Evolutionary conservation across 2,888 invertebrate genomes (phyloP).

Genomic region (Heliconius sara): DNA sequence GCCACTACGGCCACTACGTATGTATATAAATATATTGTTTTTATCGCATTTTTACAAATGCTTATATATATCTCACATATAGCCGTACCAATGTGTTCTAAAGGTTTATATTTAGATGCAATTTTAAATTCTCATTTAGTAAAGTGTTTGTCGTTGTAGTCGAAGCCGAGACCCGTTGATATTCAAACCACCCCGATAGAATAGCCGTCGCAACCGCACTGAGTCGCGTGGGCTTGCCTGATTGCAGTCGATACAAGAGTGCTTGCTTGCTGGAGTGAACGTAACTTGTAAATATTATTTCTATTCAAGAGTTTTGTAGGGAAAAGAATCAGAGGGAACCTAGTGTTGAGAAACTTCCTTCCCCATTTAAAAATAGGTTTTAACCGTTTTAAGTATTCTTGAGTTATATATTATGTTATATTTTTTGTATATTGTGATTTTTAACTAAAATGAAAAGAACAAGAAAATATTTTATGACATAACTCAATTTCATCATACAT

Average conservation of each 20-base stretch:
- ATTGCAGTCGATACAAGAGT: slow-evolving; percentile 68
- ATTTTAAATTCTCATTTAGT: slow-evolving; percentile 63
- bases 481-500: too few relatives aligned
- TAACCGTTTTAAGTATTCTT: too few relatives aligned
- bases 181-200: slow-evolving; percentile 73
- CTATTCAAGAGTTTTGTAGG: background rate
- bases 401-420: too few relatives aligned
- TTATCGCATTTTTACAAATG: background rate
- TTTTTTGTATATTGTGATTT: too few relatives aligned
- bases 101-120: slow-evolving; percentile 19
- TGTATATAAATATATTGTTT: too few relatives aligned
- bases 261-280: slow-evolving; percentile 55
- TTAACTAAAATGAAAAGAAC: too few relatives aligned
- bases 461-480: too few relatives aligned
- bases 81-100: background rate
- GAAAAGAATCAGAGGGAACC: background rate
- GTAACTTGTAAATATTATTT: slow-evolving; percentile 36
- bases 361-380: too few relatives aligned
- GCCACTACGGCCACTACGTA: too few relatives aligned
- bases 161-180: slow-evolving; percentile 75
- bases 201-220: slow-evolving; percentile 71
- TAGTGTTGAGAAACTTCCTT: too few relatives aligned
- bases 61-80: background rate
- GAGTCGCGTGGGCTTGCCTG: slow-evolving; percentile 72
- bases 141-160: slow-evolving; percentile 65